Base-by-base conservation (phyloP, 2,888 invertebrate species). In the Lithophane leautieri region DNA sequence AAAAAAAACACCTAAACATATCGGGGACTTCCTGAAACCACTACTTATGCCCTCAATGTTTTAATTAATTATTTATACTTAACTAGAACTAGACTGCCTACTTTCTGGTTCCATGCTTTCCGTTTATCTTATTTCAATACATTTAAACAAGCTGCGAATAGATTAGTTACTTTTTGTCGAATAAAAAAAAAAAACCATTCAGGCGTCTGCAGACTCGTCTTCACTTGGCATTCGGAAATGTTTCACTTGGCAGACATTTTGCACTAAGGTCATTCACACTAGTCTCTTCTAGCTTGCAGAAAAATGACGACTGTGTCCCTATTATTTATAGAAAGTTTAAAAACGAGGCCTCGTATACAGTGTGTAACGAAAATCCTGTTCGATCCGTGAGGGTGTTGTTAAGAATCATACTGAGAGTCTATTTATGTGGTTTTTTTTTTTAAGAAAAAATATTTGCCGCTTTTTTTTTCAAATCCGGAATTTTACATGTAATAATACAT, bases 181-280 rank as follows among this genome's bases (percentile, higher is more conserved):
- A 71, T 47, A 69, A 81, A 79, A 82, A 60, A 74, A 76, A 76
- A 56, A 78, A 80, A 67, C 56, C 50, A 73, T 62, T 85, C 16
- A 71, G 54, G 58, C 76, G 62, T 78, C 50, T 71, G 70, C 25
- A 76, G 68, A 72, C 60, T 71, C 61, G 68, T 77, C 76, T 82
- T 47, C 62, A 70, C 58, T 79, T 85, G 79, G 82, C 84, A 75
- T 79, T 79, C 67, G 73, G 68, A 84, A 81, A 76, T 75, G 70
- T 88, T 84, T 83, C 78, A 76, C 67, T 85, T 88, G 86, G 84
- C 85, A 88, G 70, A 65, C 75, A 61, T 75, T 85, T 86, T 74
- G 61, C 52, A 60, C 72, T 81, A 76, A 84, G 86, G 81, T 86
- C 78, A 70, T 85, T 86, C 79, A 84, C 77, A 75, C 81, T 78